Evolutionary conservation across 2,113 vertebrate species (phyloP), one percentile per base, ranked within the genome.

Genomic region (Labeo rohita): DNA sequence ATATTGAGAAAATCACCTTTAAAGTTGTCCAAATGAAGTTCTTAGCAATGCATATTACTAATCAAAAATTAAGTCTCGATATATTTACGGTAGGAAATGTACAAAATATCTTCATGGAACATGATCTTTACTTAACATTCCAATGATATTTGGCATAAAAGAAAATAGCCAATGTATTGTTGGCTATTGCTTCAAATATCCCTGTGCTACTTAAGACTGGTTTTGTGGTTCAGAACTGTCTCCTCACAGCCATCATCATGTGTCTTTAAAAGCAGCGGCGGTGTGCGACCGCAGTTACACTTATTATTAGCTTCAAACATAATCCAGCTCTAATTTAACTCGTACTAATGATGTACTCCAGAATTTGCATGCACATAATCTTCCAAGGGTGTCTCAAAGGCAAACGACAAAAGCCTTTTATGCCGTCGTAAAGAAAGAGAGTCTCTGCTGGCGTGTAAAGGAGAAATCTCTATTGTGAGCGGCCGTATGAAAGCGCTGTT

Each of bases 331-430:
- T n/a, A n/a, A n/a, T 3, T 73, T 4, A 74, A 74, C 43, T n/a
- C 18, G 0, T 74, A n/a, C 47, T 74, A 45, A 74, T 47, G 72
- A 74, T 74, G 72, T 4, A 6, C 43, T 47, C 9, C 2, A n/a
- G 72, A 10, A n/a, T 74, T 1, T 47, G 70, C 70, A 47, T 73
- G 7, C 9, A n/a, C 10, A 11, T 3, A 7, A 3, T 74, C 10
- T 74, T 74, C 16, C 72, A 74, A 74, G 72, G 72, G 43, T 47
- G 43, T 74, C 43, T 74, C 72, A 74, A 74, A 74, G 72, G 39
- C 72, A 13, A 74, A 23, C 10, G 43, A 47, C 72, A 74, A 74
- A 74, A 47, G 72, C 39, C 72, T 74, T 47, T 73, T 43, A 36
- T 39, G 18, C 34, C 16, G 2, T 3, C 8, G 9, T 45, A 3